phyloP scores from a whole-genome alignment of 2,797 vertebrate species.

The Thunnus albacares region DNA sequence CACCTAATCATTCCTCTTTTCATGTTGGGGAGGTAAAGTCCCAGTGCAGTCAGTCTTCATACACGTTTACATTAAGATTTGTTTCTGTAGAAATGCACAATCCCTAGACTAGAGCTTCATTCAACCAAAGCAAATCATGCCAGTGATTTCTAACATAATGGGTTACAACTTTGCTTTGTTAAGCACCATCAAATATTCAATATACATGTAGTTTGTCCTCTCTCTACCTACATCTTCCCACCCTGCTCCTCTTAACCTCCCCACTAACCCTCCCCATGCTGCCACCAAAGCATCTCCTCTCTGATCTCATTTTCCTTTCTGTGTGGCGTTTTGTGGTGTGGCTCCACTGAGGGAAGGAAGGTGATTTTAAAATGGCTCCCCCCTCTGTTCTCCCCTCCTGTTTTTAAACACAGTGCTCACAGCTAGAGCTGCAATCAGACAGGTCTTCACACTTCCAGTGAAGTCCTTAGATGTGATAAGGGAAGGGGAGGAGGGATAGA shows the following conservation, averaged over 20 bases:
- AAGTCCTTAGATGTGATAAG: conserved; percentile 57
- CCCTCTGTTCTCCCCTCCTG: conserved; percentile 55
- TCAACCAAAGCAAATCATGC: conserved; percentile 47
- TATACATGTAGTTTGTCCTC: conserved; percentile 31
- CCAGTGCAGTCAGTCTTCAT: conserved; percentile 60
- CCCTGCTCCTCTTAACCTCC: neutral
- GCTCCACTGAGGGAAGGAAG: conserved; percentile 36
- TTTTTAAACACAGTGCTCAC: conserved; percentile 63
- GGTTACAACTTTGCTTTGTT: conserved; percentile 51
- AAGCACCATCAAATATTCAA: conserved; percentile 65
- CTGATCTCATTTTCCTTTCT: conserved; percentile 23
- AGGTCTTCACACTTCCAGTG: conserved; percentile 57
- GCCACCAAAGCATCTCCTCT: conserved; percentile 9
- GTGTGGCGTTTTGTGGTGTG: conserved; percentile 19
- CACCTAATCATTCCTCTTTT: conserved; percentile 43
- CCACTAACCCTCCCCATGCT: neutral
- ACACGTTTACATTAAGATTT: conserved; percentile 52
- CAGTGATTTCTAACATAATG: conserved; percentile 40
- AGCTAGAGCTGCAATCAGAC: conserved; percentile 66
- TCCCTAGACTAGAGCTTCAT: neutral
- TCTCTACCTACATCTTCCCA: conserved; percentile 22
- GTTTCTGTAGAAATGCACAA: conserved; percentile 6
- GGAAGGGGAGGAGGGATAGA: conserved; percentile 33
- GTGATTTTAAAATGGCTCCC: conserved; percentile 64
- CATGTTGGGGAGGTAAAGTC: conserved; percentile 13